A percentile compares a stretch with the other conserved stretches of the same genome.
phyloP scores from a whole-genome alignment of 2,113 vertebrate species.

The Sporophila hypoxantha region DNA sequence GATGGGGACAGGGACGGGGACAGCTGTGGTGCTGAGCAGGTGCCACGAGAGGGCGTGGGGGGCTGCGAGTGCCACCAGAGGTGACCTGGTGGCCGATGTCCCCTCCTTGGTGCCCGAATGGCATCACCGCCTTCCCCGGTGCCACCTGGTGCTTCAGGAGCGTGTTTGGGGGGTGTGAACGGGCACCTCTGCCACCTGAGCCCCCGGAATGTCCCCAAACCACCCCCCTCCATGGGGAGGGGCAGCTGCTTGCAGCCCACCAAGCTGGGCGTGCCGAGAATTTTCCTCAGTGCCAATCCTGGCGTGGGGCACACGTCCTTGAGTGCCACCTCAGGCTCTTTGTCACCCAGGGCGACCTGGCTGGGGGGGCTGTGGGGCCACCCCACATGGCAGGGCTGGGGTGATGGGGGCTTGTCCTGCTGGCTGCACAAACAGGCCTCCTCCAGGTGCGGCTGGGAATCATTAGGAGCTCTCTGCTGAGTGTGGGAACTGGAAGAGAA shows the following conservation, averaged over 20 bases:
- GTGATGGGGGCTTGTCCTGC: neutral
- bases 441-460: constrained; percentile 60
- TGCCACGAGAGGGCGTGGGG: constrained; percentile 1
- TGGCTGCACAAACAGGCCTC: neutral
- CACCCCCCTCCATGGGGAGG: rapidly evolving
- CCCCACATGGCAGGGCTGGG: rapidly evolving
- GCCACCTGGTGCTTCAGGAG: rapidly evolving
- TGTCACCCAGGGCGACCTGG: neutral
- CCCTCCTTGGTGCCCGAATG: neutral
- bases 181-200: neutral
- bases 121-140: rapidly evolving
- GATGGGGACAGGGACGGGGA: neutral
- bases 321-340: neutral
- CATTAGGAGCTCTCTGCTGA: constrained; percentile 44
- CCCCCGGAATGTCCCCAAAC: neutral
- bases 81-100: neutral
- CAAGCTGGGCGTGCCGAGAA: rapidly evolving
- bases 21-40: neutral
- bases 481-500: constrained; percentile 62
- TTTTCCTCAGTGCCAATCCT: rapidly evolving
- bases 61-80: neutral
- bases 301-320: rapidly evolving
- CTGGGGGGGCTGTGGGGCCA: neutral
- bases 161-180: rapidly evolving
- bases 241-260: neutral